Evolutionary conservation across 2,113 vertebrate species (phyloP).

Genomic region (Sander vitreus): DNA sequence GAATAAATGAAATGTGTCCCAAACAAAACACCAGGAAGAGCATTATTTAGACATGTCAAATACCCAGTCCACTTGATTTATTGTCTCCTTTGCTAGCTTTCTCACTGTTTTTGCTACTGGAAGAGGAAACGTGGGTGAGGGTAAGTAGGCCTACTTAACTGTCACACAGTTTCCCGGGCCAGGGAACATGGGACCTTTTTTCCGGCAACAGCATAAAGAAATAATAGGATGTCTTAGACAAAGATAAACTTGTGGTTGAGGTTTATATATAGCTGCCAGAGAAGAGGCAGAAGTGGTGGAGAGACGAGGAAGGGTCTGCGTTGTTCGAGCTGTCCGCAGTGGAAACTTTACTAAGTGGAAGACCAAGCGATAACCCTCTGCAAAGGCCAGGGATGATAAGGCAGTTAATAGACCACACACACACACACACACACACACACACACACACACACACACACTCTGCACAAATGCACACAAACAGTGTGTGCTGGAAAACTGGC

Average conservation of each 20-base stretch:
- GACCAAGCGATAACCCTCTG: constrained; percentile 67
- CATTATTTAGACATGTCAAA: not conserved
- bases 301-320: constrained; percentile 59
- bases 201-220: constrained; percentile 28
- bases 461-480: not conserved
- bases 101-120: not conserved
- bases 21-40: not conserved
- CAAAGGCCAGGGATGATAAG: constrained; percentile 58
- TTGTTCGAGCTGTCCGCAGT: constrained; percentile 71
- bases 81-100: not conserved
- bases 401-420: constrained; percentile 36
- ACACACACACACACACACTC: not conserved
- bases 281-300: constrained; percentile 27
- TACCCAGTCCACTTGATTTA: not conserved
- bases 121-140: constrained; percentile 42
- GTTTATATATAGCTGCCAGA: constrained; percentile 61
- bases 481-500: constrained; percentile 55
- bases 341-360: constrained; percentile 70
- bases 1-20: not conserved
- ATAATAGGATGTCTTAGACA: constrained; percentile 65
- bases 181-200: constrained; percentile 3
- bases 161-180: constrained; percentile 39
- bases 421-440: not conserved
- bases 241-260: constrained; percentile 59
- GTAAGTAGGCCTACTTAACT: not conserved